Evolutionary conservation across 2,888 invertebrate species (phyloP).

Genomic region (Pegoplata infirma): DNA sequence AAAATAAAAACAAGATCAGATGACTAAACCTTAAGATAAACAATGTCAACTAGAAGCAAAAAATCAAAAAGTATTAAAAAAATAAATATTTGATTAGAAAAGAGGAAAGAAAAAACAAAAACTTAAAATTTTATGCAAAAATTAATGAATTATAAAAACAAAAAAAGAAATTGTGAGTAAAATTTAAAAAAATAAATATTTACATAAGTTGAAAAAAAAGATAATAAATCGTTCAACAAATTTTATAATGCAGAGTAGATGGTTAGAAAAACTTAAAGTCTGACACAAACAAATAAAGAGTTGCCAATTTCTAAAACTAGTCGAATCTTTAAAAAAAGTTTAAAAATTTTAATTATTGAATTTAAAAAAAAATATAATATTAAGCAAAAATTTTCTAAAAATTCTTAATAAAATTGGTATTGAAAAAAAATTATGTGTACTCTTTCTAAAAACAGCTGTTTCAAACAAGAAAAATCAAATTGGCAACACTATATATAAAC

Average conservation of each 20-base stretch:
- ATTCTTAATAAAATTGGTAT: too few relatives aligned
- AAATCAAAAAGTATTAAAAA: conserved; percentile 28
- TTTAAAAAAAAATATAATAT: too few relatives aligned
- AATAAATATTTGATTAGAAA: conserved; percentile 29
- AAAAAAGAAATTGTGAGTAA: not conserved
- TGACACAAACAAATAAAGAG: not conserved
- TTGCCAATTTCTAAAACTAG: not conserved
- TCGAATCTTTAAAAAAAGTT: too few relatives aligned
- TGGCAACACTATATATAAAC: not conserved
- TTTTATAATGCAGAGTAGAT: too few relatives aligned
- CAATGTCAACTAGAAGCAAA: conserved; percentile 31
- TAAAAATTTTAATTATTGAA: too few relatives aligned
- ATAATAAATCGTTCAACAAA: not conserved
- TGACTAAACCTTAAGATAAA: conserved; percentile 59
- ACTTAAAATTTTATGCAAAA: too few relatives aligned
- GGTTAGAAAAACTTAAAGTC: not conserved
- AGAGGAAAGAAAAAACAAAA: not conserved
- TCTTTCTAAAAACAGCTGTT: too few relatives aligned
- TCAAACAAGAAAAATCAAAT: not conserved
- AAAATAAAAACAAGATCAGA: conserved; percentile 53
- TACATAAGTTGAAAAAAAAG: not conserved
- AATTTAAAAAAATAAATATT: not conserved
- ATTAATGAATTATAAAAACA: not conserved
- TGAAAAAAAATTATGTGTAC: not conserved
- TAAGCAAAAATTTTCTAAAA: not conserved